Evolutionary conservation across 2,888 invertebrate species (phyloP), one percentile per base, ranked within the genome.

Genomic region (Stictocephala bisonia): DNA sequence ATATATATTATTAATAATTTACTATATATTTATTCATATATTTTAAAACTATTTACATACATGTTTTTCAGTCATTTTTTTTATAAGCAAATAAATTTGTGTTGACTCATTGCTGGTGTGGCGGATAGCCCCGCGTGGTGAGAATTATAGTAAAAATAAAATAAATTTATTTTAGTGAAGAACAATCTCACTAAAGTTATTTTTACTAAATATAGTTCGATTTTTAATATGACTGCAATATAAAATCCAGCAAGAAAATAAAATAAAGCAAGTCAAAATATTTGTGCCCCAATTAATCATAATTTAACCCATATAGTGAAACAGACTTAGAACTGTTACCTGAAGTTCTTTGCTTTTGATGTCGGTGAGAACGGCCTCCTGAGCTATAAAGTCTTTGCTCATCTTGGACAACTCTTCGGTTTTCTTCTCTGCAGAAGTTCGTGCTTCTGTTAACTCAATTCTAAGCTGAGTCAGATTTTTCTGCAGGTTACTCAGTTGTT

Each of bases 281-380:
- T 24, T 13, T 13, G 1, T 58, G 1, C 13, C 3, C 11, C 24
- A n/a, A 9, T 6, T 6, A 58, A n/a, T 11, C n/a, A 18, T 13
- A 18, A 4, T 11, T 13, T 2, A 11, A 31, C 13, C 27, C 7
- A 31, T n/a, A 56, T n/a, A 7, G 13, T 11, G n/a, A 7, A 31
- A 31, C 79, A n/a, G 84, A 78, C 75, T 83, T 41, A 66, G 40
- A 11, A 11, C 9, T 48, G 69, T 74, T 70, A 84, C 84, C 82
- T 84, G 83, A 64, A 80, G 80, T 68, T 87, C 82, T 80, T 87
- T 84, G 80, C 84, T 91, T 76, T 88, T 87, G 15, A 90, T 88
- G 78, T 93, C 92, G 44, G 87, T 88, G 13, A 93, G 84, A 24
- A 88, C 85, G 0, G 88, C 88, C 77, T 92, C 91, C 82, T 92